phyloP scores from a whole-genome alignment of 2,113 vertebrate species.

The Pica pica region DNA sequence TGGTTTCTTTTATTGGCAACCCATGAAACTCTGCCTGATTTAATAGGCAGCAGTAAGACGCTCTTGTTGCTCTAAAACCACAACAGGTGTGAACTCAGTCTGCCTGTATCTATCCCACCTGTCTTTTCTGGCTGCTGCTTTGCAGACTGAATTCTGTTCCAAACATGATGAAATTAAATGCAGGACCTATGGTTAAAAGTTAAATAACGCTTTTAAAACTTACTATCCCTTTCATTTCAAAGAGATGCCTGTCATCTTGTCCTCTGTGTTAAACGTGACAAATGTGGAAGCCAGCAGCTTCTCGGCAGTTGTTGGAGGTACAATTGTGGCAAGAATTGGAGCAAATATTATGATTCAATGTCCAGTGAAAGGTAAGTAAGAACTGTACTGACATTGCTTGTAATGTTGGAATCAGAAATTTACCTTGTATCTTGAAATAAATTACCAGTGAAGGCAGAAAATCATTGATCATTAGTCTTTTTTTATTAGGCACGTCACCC shows the following conservation, averaged over 20 bases:
- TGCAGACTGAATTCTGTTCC: neutral
- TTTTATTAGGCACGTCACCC: neutral
- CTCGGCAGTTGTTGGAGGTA: conserved; percentile 72
- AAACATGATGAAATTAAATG: neutral
- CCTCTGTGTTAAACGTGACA: conserved; percentile 70
- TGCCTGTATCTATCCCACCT: neutral
- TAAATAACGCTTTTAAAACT: neutral
- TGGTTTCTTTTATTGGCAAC: neutral
- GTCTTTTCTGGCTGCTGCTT: neutral
- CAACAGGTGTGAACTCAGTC: neutral
- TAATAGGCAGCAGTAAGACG: neutral
- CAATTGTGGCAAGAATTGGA: conserved; percentile 61
- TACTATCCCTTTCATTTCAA: conserved; percentile 44
- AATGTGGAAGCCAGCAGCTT: conserved; percentile 57
- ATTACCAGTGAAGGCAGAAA: neutral
- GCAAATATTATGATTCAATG: conserved; percentile 79
- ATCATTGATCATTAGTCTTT: neutral
- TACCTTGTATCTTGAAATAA: neutral
- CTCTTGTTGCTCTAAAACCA: neutral
- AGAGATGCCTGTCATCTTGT: conserved; percentile 79
- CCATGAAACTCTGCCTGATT: neutral
- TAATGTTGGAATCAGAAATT: neutral
- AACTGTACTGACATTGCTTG: neutral
- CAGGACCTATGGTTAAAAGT: neutral
- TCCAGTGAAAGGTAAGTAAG: conserved; percentile 79